Percentiles rank a stretch among this genome's conserved stretches.
Conservation (phyloP, 2,888 invertebrate species). For the Merodon equestris region DNA sequence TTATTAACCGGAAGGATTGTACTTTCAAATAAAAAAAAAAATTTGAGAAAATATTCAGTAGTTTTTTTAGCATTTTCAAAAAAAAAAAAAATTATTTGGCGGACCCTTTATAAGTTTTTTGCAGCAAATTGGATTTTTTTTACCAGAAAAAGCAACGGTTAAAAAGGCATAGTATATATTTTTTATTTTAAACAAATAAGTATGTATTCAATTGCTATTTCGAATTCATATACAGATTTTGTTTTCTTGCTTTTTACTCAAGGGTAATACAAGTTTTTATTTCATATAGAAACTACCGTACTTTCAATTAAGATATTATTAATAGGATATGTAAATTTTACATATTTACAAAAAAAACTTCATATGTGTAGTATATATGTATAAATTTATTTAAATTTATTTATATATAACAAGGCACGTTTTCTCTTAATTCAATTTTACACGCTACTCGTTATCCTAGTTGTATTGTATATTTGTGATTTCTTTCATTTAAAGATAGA, state of each 20-base stretch:
- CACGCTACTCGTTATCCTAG: neutral
- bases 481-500: constrained; percentile 5
- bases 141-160: no score
- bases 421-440: constrained; percentile 11
- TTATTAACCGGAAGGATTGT: no score
- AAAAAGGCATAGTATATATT: no score
- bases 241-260: neutral
- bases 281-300: constrained; percentile 3
- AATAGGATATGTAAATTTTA: constrained; percentile 33
- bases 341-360: constrained; percentile 23
- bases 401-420: constrained; percentile 32
- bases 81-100: no score
- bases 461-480: neutral
- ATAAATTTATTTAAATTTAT: neutral
- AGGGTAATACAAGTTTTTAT: neutral
- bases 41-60: no score
- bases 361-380: neutral
- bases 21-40: no score
- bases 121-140: no score
- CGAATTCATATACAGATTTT: neutral
- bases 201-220: neutral
- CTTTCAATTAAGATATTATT: neutral
- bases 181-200: neutral
- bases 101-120: no score
- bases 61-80: no score